Conservation (phyloP, 2,797 vertebrate genomes). For the Mycteria americana region DNA sequence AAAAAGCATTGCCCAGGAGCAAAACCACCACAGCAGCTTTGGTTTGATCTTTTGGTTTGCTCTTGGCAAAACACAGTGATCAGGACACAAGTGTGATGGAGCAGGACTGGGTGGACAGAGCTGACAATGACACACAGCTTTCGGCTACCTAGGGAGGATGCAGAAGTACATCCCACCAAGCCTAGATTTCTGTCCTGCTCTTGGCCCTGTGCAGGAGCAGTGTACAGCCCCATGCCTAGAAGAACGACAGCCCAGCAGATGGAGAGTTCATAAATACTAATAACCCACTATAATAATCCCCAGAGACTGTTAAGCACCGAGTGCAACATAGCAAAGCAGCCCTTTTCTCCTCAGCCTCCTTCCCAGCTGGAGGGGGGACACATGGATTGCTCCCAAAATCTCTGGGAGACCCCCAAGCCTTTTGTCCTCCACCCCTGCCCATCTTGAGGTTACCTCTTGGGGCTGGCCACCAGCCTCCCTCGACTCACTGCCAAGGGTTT, state of each 20-base stretch:
- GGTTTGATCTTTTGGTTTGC: neutral
- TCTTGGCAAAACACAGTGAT: neutral
- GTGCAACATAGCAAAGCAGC: neutral
- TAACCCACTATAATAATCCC: neutral
- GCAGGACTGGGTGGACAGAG: neutral
- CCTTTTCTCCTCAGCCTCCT: neutral
- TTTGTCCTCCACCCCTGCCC: neutral
- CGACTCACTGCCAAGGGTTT: accelerated
- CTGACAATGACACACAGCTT: neutral
- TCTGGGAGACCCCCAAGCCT: neutral
- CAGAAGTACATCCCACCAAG: neutral
- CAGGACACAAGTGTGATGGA: neutral
- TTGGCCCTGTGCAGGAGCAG: accelerated
- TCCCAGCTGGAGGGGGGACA: neutral
- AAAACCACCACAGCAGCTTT: neutral
- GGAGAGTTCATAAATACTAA: neutral
- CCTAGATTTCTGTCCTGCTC: neutral
- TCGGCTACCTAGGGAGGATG: neutral
- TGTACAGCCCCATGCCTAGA: neutral
- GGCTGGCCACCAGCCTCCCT: neutral
- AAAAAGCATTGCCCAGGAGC: neutral
- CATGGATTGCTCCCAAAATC: neutral
- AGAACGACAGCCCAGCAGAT: neutral
- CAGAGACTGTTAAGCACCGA: neutral
- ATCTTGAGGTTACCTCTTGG: slow-evolving; percentile 56